Percentiles rank a stretch among this genome's conserved stretches.
These are phyloP conservation scores for Scatophagus argus DNA, from an alignment of 2,113 vertebrate genomes.

Conservation along the genomic window DNA sequence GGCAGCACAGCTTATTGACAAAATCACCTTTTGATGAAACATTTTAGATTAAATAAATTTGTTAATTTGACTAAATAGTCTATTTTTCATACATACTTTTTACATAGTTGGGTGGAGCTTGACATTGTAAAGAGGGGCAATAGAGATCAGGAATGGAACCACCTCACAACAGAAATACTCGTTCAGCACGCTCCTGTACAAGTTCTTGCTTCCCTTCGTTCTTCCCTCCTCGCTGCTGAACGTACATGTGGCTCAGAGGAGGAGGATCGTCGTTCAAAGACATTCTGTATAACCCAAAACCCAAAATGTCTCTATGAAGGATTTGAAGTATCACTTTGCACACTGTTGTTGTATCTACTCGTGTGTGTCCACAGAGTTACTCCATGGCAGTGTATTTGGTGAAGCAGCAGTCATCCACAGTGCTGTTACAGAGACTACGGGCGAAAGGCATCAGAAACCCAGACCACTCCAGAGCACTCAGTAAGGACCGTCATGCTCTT, in stretches of 20 bases:
- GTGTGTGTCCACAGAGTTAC: constrained; percentile 88
- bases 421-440: constrained; percentile 95
- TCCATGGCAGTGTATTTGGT: constrained; percentile 99
- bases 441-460: constrained; percentile 98
- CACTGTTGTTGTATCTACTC: background rate
- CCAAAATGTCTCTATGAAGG: background rate
- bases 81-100: background rate
- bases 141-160: constrained; percentile 7
- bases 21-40: background rate
- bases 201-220: background rate
- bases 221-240: background rate
- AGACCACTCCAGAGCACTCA: constrained; percentile 98
- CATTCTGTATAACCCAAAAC: background rate
- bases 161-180: background rate
- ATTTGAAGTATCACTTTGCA: background rate
- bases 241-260: background rate
- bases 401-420: constrained; percentile 96
- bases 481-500: constrained; percentile 81
- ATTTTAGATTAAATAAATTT: background rate
- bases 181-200: too few species aligned
- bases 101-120: background rate
- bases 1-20: background rate
- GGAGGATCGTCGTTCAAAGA: background rate
- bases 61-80: background rate
- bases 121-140: background rate